Conservation (phyloP, 2,113 vertebrate genomes). For the Sinosuthora webbiana region DNA sequence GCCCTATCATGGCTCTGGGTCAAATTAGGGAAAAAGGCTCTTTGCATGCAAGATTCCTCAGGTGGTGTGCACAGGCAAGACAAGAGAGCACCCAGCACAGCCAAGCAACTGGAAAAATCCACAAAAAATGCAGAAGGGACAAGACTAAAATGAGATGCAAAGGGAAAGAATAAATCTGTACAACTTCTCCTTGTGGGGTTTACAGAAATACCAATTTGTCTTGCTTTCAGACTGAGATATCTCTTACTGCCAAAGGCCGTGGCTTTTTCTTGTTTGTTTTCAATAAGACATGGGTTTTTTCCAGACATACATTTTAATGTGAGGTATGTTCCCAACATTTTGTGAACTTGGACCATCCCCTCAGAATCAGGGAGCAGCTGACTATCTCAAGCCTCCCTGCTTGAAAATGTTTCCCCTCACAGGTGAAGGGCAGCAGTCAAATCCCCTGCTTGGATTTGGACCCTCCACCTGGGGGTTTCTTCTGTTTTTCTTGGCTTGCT, state of each 20-base stretch:
- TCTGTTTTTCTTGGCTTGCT: not conserved
- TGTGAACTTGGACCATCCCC: not conserved
- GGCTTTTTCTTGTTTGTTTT: not conserved
- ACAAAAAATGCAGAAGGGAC: not conserved
- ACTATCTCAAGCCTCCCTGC: not conserved
- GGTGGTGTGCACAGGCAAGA: not conserved
- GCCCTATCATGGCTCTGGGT: not conserved
- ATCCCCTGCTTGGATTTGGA: not conserved
- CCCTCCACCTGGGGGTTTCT: fast-evolving
- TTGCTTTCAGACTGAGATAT: not conserved
- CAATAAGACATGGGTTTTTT: not conserved
- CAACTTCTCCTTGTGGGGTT: not conserved
- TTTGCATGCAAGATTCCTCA: not conserved
- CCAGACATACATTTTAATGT: not conserved
- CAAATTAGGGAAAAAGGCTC: not conserved
- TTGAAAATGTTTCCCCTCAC: not conserved
- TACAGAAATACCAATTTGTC: not conserved
- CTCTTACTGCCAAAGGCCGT: not conserved
- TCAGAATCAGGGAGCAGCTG: not conserved
- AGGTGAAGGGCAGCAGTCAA: not conserved
- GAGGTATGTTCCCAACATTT: not conserved
- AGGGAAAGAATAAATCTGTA: not conserved
- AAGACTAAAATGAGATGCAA: not conserved
- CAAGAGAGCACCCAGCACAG: not conserved
- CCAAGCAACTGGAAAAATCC: not conserved